Evolutionary conservation across 2,797 vertebrate species (phyloP).

Genomic region (Enteromius radiatus): DNA sequence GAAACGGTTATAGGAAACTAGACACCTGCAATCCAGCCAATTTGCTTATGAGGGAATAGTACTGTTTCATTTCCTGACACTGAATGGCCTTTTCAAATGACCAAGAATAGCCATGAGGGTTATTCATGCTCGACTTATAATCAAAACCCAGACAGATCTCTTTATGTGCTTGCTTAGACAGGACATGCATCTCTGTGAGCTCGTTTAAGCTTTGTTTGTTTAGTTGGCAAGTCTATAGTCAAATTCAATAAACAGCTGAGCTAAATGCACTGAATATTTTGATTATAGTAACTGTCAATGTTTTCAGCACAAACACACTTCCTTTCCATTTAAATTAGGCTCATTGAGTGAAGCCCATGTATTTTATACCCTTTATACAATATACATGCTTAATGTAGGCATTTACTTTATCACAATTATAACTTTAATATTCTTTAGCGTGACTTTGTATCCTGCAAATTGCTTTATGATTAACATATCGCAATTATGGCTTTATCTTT

Average conservation of each 20-base stretch:
- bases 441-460: neutral
- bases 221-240: conserved; percentile 2
- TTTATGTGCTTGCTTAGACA: conserved; percentile 25
- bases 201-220: conserved; percentile 33
- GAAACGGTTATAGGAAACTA: conserved; percentile 74
- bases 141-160: conserved; percentile 47
- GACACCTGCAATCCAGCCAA: conserved; percentile 64
- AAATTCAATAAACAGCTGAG: conserved; percentile 2
- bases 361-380: neutral
- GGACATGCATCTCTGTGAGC: neutral
- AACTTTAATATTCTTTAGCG: neutral
- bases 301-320: neutral
- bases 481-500: neutral
- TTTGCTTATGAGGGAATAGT: conserved; percentile 66
- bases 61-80: conserved; percentile 70
- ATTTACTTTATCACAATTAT: neutral
- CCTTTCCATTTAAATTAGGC: neutral
- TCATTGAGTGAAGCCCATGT: neutral
- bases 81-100: conserved; percentile 66
- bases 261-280: neutral
- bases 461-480: neutral
- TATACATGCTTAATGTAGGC: neutral
- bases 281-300: neutral
- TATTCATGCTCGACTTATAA: conserved; percentile 50
- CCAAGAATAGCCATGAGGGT: conserved; percentile 53